Evolutionary conservation across 2,888 invertebrate genomes (phyloP).

Genomic region (Drosophila stalkeri): DNA sequence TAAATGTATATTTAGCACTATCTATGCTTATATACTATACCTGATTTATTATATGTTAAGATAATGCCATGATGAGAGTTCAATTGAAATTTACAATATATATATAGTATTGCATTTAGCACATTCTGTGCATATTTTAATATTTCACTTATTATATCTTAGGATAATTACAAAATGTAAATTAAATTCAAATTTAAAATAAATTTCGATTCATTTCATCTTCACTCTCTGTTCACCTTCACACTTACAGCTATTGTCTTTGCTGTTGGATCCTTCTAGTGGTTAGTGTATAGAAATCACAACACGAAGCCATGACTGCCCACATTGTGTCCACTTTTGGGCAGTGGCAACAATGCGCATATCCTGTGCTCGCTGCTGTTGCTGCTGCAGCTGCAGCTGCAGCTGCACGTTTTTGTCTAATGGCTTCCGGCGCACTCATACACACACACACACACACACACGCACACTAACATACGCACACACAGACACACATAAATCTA

Average conservation of each 20-base stretch:
- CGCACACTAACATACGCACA: conserved; percentile 3
- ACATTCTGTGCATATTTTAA: too few relatives aligned
- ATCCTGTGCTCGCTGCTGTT: conserved; percentile 55
- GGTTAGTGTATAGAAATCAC: conserved; percentile 38
- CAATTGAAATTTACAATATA: too few relatives aligned
- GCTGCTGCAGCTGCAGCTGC: conserved; percentile 62
- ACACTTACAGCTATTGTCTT: too few relatives aligned
- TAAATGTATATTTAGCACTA: too few relatives aligned
- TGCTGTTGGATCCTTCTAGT: neutral
- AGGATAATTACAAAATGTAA: too few relatives aligned
- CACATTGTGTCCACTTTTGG: conserved; percentile 75
- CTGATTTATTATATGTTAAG: too few relatives aligned
- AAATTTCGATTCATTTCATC: too few relatives aligned
- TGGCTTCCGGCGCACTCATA: conserved; percentile 71
- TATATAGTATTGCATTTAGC: too few relatives aligned
- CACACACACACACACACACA: conserved; percentile 7
- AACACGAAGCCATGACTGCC: conserved; percentile 40
- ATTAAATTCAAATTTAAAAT: too few relatives aligned
- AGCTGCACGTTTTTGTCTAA: conserved; percentile 78
- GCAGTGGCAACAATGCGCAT: conserved; percentile 75
- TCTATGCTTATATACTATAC: too few relatives aligned
- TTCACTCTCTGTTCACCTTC: neutral
- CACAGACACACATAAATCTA: conserved; percentile 9
- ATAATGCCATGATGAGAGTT: too few relatives aligned
- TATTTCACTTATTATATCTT: too few relatives aligned